Conservation (phyloP, 1,140 invertebrate genomes). For the Spodoptera litura region DNA sequence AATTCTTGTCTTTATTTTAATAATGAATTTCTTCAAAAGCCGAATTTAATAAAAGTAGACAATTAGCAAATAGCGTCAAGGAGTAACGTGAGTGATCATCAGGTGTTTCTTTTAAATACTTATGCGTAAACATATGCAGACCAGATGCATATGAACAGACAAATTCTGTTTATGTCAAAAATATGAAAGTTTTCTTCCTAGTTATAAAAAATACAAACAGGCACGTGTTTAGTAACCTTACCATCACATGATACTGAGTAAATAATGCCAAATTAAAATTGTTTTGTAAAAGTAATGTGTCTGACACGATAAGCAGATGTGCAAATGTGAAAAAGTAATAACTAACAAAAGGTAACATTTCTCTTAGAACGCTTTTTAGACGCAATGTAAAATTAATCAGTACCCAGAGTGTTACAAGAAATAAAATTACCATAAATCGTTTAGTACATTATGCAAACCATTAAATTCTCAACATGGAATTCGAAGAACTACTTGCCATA, state of each 20-base stretch:
- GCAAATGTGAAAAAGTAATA: neutral
- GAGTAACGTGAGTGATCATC: neutral
- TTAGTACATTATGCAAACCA: constrained; percentile 6
- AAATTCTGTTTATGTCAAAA: neutral
- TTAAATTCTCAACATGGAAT: constrained; percentile 31
- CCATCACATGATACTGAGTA: constrained; percentile 4
- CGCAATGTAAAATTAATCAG: neutral
- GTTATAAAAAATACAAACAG: neutral
- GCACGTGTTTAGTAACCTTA: neutral
- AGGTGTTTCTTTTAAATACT: neutral
- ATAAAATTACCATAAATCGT: neutral
- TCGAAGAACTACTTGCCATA: constrained; percentile 8
- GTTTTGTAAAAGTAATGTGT: neutral
- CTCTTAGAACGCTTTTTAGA: neutral
- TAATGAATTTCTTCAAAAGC: neutral
- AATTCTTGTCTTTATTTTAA: neutral
- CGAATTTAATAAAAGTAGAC: neutral
- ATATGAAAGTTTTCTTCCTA: neutral
- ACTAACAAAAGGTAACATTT: neutral
- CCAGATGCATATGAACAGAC: constrained; percentile 3
- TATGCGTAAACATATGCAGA: neutral
- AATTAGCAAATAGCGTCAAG: neutral
- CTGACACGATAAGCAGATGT: neutral
- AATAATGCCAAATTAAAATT: neutral
- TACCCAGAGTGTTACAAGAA: neutral